Percentiles rank a stretch among this genome's conserved stretches.
Conservation (phyloP, 2,888 invertebrate genomes). For the Plebejus anna region DNA sequence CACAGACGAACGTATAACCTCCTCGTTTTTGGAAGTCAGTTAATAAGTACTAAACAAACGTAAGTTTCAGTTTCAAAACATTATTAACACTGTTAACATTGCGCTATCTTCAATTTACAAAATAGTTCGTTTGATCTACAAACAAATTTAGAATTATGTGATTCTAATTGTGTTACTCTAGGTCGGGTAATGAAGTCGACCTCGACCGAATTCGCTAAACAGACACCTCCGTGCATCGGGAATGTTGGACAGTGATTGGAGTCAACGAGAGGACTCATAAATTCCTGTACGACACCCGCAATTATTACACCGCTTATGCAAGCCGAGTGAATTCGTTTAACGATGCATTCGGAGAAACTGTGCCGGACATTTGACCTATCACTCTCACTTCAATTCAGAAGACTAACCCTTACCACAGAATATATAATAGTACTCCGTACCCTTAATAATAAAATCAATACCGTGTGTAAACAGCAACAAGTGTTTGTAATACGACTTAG, state of each 20-base stretch:
- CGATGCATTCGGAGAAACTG: constrained; percentile 25
- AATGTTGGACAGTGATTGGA: constrained; percentile 46
- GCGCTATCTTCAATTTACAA: not conserved
- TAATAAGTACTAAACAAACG: too few relatives aligned
- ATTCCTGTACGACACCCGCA: constrained; percentile 31
- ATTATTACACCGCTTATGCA: constrained; percentile 25
- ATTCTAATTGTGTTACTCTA: constrained; percentile 48
- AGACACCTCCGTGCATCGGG: constrained; percentile 57
- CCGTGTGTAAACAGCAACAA: not conserved
- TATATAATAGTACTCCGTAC: not conserved
- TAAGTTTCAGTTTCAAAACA: not conserved
- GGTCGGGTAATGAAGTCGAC: constrained; percentile 52
- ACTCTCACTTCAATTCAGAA: not conserved
- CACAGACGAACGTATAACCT: too few relatives aligned
- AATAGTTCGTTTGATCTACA: constrained; percentile 6
- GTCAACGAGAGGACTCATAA: constrained; percentile 37
- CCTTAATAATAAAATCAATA: not conserved
- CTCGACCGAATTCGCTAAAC: constrained; percentile 63
- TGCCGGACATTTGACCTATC: not conserved
- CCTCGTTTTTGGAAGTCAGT: too few relatives aligned
- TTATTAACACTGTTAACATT: not conserved
- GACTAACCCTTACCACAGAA: not conserved
- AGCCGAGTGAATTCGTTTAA: constrained; percentile 14
- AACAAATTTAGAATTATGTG: constrained; percentile 37
- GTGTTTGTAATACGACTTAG: not conserved